Conservation (phyloP, 1,140 invertebrate genomes). For the Euura saliciscinereae region DNA sequence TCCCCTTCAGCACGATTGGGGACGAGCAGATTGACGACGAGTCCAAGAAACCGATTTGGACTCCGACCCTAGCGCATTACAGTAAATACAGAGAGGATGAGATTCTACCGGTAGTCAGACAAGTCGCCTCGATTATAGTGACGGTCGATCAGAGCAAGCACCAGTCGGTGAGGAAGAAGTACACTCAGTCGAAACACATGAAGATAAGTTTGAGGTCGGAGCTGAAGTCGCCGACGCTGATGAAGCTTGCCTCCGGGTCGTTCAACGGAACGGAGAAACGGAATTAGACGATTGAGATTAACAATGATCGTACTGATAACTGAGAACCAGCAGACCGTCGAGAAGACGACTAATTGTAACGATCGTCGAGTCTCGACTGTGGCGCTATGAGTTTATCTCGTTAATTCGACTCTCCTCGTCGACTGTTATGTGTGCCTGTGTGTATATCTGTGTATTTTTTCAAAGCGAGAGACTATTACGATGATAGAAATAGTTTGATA, state of each 20-base stretch:
- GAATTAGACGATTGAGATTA: conserved; percentile 9
- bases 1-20: conserved; percentile 40
- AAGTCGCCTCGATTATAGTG: conserved; percentile 64
- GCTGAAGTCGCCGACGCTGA: conserved; percentile 56
- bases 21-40: conserved; percentile 46
- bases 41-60: conserved; percentile 60
- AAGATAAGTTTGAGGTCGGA: conserved; percentile 66
- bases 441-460: no score
- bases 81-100: conserved; percentile 66
- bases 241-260: conserved; percentile 35
- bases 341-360: no score
- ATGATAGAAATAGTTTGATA: no score
- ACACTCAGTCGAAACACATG: conserved; percentile 63
- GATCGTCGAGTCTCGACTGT: no score
- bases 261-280: conserved; percentile 29
- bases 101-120: conserved; percentile 64
- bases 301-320: no score
- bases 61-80: conserved; percentile 66
- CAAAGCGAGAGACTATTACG: no score
- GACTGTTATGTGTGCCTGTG: no score
- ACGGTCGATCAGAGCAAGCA: conserved; percentile 65
- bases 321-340: no score
- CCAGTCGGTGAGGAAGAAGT: conserved; percentile 69
- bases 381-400: no score
- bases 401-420: no score